phyloP scores from a whole-genome alignment of 2,797 vertebrate species.

The Miichthys miiuy region DNA sequence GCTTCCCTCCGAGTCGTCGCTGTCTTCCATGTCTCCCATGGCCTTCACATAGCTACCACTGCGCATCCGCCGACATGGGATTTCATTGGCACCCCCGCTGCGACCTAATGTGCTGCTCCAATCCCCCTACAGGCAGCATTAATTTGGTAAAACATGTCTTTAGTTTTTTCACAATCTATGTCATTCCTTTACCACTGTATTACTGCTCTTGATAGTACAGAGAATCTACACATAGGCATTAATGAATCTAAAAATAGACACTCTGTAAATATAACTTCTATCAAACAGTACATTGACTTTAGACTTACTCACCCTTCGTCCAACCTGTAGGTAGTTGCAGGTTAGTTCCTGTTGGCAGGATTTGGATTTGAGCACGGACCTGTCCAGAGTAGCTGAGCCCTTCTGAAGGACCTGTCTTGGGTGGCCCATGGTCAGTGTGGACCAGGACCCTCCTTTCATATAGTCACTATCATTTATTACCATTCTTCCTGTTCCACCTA shows the following conservation, averaged over 20 bases:
- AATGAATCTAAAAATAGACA: background rate
- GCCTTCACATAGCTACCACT: slow-evolving; percentile 99
- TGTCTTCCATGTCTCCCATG: slow-evolving; percentile 97
- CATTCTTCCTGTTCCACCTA: slow-evolving; percentile 82
- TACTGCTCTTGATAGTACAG: background rate
- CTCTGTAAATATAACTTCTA: background rate
- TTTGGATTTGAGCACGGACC: slow-evolving; percentile 97
- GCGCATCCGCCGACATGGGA: slow-evolving; percentile 97
- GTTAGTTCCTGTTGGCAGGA: slow-evolving; percentile 97
- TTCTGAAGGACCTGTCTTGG: slow-evolving; percentile 95
- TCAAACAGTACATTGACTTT: background rate
- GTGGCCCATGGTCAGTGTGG: slow-evolving; percentile 95
- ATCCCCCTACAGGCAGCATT: slow-evolving; percentile 83
- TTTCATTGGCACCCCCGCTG: slow-evolving; percentile 88
- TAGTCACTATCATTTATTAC: slow-evolving; percentile 89
- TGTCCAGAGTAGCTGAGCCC: slow-evolving; percentile 96
- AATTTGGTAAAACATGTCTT: slow-evolving; percentile 27
- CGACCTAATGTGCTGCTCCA: slow-evolving; percentile 93
- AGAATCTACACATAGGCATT: background rate
- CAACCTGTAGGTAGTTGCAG: slow-evolving; percentile 97
- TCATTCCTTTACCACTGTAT: background rate
- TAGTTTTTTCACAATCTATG: slow-evolving; percentile 9
- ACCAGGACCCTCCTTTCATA: slow-evolving; percentile 97
- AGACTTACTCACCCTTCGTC: slow-evolving; percentile 73
- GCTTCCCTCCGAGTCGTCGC: slow-evolving; percentile 96